Evolutionary conservation across 2,797 vertebrate genomes (phyloP).

Genomic region (Amazonetta brasiliensis): DNA sequence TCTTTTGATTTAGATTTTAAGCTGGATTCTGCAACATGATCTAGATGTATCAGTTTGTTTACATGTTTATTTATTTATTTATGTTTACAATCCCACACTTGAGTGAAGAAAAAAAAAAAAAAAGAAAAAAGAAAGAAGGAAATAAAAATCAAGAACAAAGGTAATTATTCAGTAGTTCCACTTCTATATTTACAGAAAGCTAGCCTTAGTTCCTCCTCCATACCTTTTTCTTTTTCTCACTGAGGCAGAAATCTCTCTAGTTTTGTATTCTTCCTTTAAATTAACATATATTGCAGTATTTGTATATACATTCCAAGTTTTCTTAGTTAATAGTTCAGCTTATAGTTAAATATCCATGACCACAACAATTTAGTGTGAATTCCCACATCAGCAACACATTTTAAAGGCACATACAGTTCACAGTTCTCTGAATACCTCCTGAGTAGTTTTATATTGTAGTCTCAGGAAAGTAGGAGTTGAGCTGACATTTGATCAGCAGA

Average conservation of each 20-base stretch:
- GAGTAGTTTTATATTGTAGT: background rate
- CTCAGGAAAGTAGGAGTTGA: background rate
- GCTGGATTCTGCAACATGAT: background rate
- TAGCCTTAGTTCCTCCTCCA: background rate
- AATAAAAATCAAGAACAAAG: background rate
- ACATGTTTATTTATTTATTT: background rate
- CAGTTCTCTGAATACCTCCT: background rate
- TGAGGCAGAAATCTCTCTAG: background rate
- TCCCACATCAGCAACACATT: background rate
- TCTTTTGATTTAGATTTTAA: background rate
- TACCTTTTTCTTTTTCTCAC: background rate
- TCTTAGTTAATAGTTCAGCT: background rate
- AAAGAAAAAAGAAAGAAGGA: background rate
- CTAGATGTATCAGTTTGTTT: background rate
- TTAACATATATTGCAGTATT: background rate
- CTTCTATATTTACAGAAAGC: background rate
- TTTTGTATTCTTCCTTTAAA: background rate
- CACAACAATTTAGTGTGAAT: background rate
- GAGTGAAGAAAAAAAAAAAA: too few species aligned
- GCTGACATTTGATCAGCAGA: background rate
- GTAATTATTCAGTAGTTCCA: background rate
- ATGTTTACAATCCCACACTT: background rate
- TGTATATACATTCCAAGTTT: background rate
- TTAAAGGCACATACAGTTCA: background rate
- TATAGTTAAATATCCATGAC: background rate